Base-by-base conservation (phyloP, 2,113 vertebrate species). In the Aegotheles bennettii region DNA sequence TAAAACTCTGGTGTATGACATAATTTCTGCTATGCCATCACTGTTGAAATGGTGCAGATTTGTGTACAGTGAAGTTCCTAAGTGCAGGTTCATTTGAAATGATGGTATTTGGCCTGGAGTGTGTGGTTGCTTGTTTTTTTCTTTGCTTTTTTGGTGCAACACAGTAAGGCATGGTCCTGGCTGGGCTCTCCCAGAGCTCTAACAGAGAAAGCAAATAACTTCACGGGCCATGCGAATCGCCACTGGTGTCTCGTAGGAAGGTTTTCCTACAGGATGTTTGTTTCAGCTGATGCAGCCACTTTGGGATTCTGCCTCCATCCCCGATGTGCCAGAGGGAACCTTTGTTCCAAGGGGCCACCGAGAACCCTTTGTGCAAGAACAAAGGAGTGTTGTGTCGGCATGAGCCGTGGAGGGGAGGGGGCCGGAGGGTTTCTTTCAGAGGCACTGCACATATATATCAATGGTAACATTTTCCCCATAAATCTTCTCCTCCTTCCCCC, bases 281-380 rank as follows among this genome's bases (percentile, higher is more conserved):
- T 86, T 71, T 77, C 95, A 70, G 83, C 80, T 94, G 80, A 43
- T 76, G 70, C 59, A n/a, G 11, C 61, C 59, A 7, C 82, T 77
- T 71, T 13, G 36, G 59, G 69, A 90, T 79, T 53, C 76, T 45
- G 90, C 83, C 85, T 84, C 42, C 71, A 40, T 81, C 79, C 64
- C 79, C 26, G 68, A 28, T 1, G 13, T 92, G 90, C 69, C 63
- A 70, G 47, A 84, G 71, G 68, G 79, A 89, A 88, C 56, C 60
- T 95, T 93, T 93, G 82, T 96, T 93, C 36, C 24, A 2, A 25
- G 95, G 60, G 93, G 85, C 89, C 81, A 45, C 65, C 6, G 7
- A 94, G 93, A 94, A 69, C 42, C 70, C 93, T 94, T 93, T 93
- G 88, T 94, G 88, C 68, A 19, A 9, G 90, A 81, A 96, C 94